Percentiles rank a stretch among this genome's conserved stretches.
Conservation (phyloP, 2,797 vertebrate species). For the Pseudomugil tenellus region DNA sequence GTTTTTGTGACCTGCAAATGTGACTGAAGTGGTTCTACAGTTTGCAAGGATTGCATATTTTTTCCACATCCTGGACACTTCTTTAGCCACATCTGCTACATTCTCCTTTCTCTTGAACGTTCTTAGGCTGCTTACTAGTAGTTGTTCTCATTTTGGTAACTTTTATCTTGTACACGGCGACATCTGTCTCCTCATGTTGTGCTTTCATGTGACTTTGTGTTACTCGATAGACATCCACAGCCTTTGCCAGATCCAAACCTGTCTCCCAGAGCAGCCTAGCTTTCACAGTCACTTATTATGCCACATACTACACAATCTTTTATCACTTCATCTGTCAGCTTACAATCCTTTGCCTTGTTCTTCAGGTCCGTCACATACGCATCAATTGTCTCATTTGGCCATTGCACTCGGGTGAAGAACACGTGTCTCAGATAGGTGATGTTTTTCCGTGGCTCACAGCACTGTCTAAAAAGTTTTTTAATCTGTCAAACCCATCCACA, state of each 20-base stretch:
- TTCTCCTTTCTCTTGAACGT: neutral
- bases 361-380: neutral
- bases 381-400: neutral
- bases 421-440: neutral
- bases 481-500: neutral
- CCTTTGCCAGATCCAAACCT: too few species aligned
- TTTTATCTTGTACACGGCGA: conserved; percentile 1
- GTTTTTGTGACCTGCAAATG: neutral
- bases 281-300: too few species aligned
- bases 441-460: neutral
- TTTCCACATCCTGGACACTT: too few species aligned
- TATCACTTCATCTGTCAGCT: neutral
- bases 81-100: neutral
- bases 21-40: neutral
- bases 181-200: too few species aligned
- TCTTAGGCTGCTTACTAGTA: neutral
- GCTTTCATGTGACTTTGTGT: too few species aligned
- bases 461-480: neutral
- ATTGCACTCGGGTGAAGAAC: neutral
- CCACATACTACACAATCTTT: too few species aligned
- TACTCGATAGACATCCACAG: too few species aligned
- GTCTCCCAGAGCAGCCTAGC: too few species aligned
- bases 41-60: neutral
- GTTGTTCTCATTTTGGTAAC: neutral
- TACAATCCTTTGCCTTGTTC: neutral